Conservation (phyloP, 2,888 invertebrate species). For the Agrotis clavis region DNA sequence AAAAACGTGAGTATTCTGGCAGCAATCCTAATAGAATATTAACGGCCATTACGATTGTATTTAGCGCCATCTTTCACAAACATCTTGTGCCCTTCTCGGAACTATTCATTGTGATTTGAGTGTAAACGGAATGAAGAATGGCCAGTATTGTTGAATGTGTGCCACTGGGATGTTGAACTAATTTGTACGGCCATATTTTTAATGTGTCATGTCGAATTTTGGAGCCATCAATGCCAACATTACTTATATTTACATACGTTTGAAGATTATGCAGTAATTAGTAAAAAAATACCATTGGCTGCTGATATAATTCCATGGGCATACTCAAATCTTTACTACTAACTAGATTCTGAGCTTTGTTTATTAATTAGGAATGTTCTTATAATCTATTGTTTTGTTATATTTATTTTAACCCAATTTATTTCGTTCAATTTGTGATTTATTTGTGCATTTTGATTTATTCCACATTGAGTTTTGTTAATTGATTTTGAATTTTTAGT, state of each 20-base stretch:
- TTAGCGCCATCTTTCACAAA: conserved; percentile 66
- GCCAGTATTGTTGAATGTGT: conserved; percentile 55
- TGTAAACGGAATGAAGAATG: conserved; percentile 60
- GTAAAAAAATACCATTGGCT: not conserved
- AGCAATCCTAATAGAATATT: conserved; percentile 15
- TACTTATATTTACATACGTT: not conserved
- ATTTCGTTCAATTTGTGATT: too few species aligned
- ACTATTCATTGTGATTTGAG: conserved; percentile 59
- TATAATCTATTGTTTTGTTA: too few species aligned
- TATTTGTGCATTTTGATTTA: too few species aligned
- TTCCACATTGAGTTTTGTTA: too few species aligned
- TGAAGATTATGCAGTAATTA: not conserved
- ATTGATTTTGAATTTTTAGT: too few species aligned
- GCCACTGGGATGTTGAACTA: conserved; percentile 42
- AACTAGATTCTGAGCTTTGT: too few species aligned
- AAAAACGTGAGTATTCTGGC: not conserved
- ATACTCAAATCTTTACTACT: too few species aligned
- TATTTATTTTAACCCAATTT: too few species aligned
- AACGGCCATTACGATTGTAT: conserved; percentile 26
- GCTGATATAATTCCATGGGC: not conserved
- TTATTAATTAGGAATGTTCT: too few species aligned
- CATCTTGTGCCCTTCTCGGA: conserved; percentile 66
- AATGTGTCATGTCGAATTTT: conserved; percentile 5
- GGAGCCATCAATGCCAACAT: not conserved
- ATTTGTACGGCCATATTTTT: conserved; percentile 29